Conservation (phyloP, 2,888 invertebrate genomes). For the Ornithoptera priamus region DNA sequence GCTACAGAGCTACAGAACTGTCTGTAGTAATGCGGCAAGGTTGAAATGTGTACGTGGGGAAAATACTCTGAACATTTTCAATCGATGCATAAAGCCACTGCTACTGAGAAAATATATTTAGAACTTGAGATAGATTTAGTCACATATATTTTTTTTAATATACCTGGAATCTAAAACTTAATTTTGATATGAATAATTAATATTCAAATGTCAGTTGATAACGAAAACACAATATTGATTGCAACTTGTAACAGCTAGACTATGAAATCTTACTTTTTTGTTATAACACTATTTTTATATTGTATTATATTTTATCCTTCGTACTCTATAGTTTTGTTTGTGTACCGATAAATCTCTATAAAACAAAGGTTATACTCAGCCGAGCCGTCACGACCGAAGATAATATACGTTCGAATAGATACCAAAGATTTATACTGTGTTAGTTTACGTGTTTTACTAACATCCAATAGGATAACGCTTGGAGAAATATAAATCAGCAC, state of each 20-base stretch:
- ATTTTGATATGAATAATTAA: too few relatives aligned
- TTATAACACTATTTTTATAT: not conserved
- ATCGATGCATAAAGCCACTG: not conserved
- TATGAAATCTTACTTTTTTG: too few relatives aligned
- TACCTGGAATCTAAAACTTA: too few relatives aligned
- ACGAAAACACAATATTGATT: too few relatives aligned
- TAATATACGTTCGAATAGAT: conserved; percentile 21
- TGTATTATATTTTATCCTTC: not conserved
- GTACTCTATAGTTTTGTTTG: conserved; percentile 3
- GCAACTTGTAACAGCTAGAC: too few relatives aligned
- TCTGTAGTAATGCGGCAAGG: not conserved
- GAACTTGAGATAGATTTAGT: too few relatives aligned
- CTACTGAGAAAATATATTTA: too few relatives aligned
- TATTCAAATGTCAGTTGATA: too few relatives aligned
- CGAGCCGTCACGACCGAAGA: conserved; percentile 5
- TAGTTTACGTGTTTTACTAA: conserved; percentile 10
- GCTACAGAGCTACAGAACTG: too few relatives aligned
- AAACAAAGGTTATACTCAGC: conserved; percentile 8
- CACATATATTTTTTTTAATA: too few relatives aligned
- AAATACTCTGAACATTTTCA: not conserved
- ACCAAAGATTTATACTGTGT: conserved; percentile 14
- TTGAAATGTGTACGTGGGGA: not conserved
- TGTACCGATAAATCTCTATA: conserved; percentile 19
- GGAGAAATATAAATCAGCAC: conserved; percentile 3
- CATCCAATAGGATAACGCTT: conserved; percentile 4